phyloP scores from a whole-genome alignment of 30 jellyfish, hydroid and myxozoan genomes.

The Clytia hemisphaerica region DNA sequence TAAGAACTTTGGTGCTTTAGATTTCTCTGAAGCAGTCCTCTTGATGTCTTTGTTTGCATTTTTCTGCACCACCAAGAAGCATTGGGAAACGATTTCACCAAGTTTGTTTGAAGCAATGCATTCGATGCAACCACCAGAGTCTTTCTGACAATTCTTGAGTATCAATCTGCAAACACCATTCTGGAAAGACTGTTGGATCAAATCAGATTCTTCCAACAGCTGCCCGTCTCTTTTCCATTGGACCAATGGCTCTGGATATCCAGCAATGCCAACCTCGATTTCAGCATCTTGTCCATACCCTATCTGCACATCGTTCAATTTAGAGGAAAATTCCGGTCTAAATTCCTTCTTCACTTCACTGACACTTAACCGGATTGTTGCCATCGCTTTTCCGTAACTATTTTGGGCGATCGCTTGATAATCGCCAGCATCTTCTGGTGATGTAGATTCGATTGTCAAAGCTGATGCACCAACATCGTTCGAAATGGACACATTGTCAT shows the following conservation, averaged over 20 bases:
- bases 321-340: conserved; percentile 53
- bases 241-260: conserved; percentile 58
- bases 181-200: not conserved
- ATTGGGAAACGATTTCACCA: conserved; percentile 59
- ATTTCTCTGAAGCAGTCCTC: not conserved
- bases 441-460: not conserved
- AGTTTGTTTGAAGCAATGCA: conserved; percentile 42
- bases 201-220: not conserved
- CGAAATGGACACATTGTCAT: not conserved
- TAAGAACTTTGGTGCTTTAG: conserved; percentile 33
- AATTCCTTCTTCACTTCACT: conserved; percentile 54
- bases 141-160: too few relatives aligned
- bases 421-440: conserved; percentile 52
- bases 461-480: not conserved
- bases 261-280: conserved; percentile 54
- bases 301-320: conserved; percentile 37
- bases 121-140: conserved; percentile 59
- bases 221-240: conserved; percentile 64
- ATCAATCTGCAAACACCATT: too few relatives aligned
- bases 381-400: conserved; percentile 36
- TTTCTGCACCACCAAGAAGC: too few relatives aligned
- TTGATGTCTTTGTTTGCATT: too few relatives aligned
- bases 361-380: conserved; percentile 43
- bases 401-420: conserved; percentile 41
- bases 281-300: conserved; percentile 16